Percentiles rank a stretch among this genome's conserved stretches.
Conservation (phyloP, 2,888 invertebrate genomes). For the Physocephala rufipes region DNA sequence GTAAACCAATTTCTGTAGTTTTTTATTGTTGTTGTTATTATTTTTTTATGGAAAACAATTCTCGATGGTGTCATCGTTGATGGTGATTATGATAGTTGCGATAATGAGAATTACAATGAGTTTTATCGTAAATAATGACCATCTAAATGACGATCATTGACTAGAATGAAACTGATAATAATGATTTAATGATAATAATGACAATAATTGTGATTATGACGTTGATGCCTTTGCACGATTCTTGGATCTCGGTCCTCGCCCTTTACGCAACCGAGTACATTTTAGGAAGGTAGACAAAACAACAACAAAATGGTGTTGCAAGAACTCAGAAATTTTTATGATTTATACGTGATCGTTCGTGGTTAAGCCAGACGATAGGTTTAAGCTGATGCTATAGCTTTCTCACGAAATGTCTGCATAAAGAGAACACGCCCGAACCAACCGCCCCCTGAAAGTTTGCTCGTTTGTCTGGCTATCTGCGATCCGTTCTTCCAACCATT, state of each 20-base stretch:
- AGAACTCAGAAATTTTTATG: no score
- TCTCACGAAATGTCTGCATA: conserved; percentile 16
- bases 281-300: neutral
- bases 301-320: neutral
- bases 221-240: neutral
- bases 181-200: no score
- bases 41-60: neutral
- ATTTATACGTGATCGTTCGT: no score
- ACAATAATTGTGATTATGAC: neutral
- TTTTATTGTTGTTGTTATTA: neutral
- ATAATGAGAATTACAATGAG: neutral
- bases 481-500: no score
- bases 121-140: neutral
- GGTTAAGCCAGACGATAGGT: no score
- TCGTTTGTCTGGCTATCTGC: neutral
- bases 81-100: conserved; percentile 9
- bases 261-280: no score
- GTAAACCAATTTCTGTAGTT: no score
- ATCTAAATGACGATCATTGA: neutral
- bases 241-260: neutral
- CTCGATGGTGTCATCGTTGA: no score
- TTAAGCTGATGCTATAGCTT: neutral
- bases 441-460: neutral
- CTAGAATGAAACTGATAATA: neutral
- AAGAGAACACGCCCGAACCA: no score